Conservation (phyloP, 1,140 invertebrate genomes). For the Ctenoplectra terminalis region DNA sequence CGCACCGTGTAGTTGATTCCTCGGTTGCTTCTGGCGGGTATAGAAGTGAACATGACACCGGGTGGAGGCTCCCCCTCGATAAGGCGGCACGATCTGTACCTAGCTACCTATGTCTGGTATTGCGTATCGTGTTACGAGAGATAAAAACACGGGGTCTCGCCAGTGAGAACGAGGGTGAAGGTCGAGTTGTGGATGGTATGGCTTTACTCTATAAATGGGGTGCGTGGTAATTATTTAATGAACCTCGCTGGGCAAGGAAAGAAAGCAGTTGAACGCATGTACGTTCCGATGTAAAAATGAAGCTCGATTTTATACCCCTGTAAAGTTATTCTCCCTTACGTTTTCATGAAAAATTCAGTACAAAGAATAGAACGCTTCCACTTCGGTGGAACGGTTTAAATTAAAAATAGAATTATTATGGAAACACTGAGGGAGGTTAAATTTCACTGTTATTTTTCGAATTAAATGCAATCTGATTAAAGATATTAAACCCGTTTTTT, state of each 20-base stretch:
- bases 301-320: background rate
- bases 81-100: constrained; percentile 57
- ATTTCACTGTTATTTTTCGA: background rate
- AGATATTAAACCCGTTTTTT: background rate
- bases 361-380: background rate
- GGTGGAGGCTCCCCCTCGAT: constrained; percentile 79
- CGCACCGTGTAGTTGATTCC: constrained; percentile 29
- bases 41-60: constrained; percentile 70
- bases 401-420: background rate
- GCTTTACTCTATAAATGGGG: constrained; percentile 30
- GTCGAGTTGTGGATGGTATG: constrained; percentile 31
- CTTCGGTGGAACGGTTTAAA: background rate
- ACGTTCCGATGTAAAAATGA: background rate
- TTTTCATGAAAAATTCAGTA: background rate
- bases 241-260: background rate
- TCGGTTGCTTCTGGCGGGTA: constrained; percentile 36
- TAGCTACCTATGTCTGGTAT: constrained; percentile 51
- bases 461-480: background rate
- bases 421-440: background rate
- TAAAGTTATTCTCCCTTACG: background rate
- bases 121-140: constrained; percentile 58
- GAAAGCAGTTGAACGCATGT: background rate
- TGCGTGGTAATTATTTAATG: constrained; percentile 32
- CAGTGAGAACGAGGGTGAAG: constrained; percentile 53
- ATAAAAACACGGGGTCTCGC: constrained; percentile 58